Conservation (phyloP, 1,140 invertebrate genomes). For the Bacillus rossius region DNA sequence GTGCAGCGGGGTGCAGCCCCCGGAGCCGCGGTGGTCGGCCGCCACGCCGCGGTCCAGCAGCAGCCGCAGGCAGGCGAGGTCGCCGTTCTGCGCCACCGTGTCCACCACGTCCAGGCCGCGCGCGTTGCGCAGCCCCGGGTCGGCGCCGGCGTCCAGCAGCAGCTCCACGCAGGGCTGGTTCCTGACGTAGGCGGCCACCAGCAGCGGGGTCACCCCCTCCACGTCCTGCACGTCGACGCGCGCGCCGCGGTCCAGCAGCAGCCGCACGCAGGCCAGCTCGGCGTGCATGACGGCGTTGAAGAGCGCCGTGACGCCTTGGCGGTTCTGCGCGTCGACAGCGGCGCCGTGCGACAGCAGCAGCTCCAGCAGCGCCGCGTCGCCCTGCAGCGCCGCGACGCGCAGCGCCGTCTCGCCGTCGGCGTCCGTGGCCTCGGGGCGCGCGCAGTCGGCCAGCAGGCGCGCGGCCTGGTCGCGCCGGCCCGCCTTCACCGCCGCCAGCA, state of each 20-base stretch:
- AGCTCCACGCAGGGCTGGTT: constrained; percentile 48
- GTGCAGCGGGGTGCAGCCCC: constrained; percentile 73
- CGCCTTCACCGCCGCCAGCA: neutral
- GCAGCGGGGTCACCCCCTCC: constrained; percentile 59
- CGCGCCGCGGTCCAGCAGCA: constrained; percentile 43
- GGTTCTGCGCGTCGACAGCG: constrained; percentile 40
- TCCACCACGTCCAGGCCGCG: constrained; percentile 78
- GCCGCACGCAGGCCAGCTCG: constrained; percentile 8
- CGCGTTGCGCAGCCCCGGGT: constrained; percentile 56
- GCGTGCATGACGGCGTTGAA: constrained; percentile 44
- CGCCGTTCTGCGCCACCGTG: constrained; percentile 71
- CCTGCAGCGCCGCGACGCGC: constrained; percentile 34
- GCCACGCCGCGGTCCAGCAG: constrained; percentile 61
- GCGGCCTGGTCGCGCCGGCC: neutral
- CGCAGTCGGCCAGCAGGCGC: neutral
- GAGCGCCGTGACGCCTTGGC: constrained; percentile 51
- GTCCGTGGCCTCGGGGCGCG: constrained; percentile 28
- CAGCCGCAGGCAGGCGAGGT: constrained; percentile 60
- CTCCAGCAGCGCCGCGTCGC: constrained; percentile 34
- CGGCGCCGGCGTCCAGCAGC: constrained; percentile 52
- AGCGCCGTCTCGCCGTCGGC: constrained; percentile 36
- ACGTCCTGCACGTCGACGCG: constrained; percentile 58
- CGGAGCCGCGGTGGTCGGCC: constrained; percentile 69
- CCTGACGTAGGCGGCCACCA: constrained; percentile 47
- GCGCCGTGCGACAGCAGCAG: constrained; percentile 37